phyloP scores from a whole-genome alignment of 2,888 invertebrate genomes.

The Amphipoea oculea region DNA sequence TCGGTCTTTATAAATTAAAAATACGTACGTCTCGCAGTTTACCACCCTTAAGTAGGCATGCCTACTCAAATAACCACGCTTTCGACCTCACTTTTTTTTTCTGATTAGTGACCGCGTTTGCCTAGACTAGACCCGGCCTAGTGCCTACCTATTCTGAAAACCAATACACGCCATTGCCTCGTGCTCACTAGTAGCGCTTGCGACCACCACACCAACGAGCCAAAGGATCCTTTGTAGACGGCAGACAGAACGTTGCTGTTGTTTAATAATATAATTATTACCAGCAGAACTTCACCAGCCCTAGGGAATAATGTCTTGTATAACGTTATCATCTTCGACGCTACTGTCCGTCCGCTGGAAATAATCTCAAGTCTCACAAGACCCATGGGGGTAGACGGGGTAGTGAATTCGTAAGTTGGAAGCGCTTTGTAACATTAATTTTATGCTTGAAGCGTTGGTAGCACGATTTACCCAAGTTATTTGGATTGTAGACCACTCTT shows the following conservation, averaged over 20 bases:
- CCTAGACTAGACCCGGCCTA: too few relatives aligned
- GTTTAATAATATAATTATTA: not conserved
- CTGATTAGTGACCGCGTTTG: too few relatives aligned
- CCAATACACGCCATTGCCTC: too few relatives aligned
- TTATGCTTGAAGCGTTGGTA: not conserved
- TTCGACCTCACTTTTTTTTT: too few relatives aligned
- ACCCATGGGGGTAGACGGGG: slow-evolving; percentile 10
- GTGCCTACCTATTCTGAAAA: too few relatives aligned
- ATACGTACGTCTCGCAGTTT: too few relatives aligned
- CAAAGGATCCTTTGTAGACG: too few relatives aligned
- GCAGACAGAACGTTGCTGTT: not conserved
- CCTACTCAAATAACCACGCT: too few relatives aligned
- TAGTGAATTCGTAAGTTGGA: slow-evolving; percentile 1
- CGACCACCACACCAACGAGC: too few relatives aligned
- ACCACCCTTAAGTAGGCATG: too few relatives aligned
- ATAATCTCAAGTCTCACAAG: slow-evolving; percentile 28
- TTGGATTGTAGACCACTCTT: not conserved
- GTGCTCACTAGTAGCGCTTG: too few relatives aligned
- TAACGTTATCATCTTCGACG: slow-evolving; percentile 3
- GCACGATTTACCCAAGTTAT: not conserved
- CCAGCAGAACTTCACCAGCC: not conserved
- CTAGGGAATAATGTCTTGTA: slow-evolving; percentile 5
- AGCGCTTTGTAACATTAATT: slow-evolving; percentile 6
- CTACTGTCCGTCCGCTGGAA: not conserved
- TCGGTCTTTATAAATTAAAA: too few relatives aligned